Conservation (phyloP, 2,113 vertebrate species). For the Laterallus jamaicensis region DNA sequence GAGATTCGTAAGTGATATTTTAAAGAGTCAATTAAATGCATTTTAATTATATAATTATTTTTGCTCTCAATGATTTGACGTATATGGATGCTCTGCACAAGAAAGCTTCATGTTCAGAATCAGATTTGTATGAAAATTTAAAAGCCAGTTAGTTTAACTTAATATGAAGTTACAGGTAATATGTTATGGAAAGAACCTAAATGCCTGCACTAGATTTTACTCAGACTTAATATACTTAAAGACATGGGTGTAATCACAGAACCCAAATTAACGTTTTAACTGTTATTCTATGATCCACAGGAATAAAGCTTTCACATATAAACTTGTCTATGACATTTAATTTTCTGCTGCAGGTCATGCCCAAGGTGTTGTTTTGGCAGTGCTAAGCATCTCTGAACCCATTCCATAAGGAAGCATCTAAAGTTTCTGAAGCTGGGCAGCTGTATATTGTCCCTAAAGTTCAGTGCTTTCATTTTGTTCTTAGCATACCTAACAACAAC, state of each 20-base stretch:
- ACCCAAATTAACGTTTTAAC: neutral
- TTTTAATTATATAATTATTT: neutral
- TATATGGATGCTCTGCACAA: accelerated
- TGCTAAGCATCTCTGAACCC: neutral
- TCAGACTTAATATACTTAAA: neutral
- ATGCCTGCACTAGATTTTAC: neutral
- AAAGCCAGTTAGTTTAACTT: neutral
- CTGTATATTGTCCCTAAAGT: neutral
- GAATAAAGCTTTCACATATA: neutral
- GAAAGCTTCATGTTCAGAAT: neutral
- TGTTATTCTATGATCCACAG: neutral
- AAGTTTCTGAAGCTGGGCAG: neutral
- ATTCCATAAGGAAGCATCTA: neutral
- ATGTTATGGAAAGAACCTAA: neutral
- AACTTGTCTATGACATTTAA: neutral
- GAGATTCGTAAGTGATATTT: neutral
- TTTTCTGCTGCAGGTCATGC: neutral
- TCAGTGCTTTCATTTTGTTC: neutral
- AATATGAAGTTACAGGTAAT: neutral
- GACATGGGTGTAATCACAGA: neutral
- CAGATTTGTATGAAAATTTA: neutral
- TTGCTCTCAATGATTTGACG: neutral
- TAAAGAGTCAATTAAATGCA: neutral
- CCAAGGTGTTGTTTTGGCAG: neutral
- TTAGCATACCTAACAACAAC: neutral